Percentiles rank a stretch among this genome's conserved stretches.
These are phyloP conservation scores for Cheirogaleus major DNA, from an alignment of 2,797 vertebrate species.

Conservation along the genomic window DNA sequence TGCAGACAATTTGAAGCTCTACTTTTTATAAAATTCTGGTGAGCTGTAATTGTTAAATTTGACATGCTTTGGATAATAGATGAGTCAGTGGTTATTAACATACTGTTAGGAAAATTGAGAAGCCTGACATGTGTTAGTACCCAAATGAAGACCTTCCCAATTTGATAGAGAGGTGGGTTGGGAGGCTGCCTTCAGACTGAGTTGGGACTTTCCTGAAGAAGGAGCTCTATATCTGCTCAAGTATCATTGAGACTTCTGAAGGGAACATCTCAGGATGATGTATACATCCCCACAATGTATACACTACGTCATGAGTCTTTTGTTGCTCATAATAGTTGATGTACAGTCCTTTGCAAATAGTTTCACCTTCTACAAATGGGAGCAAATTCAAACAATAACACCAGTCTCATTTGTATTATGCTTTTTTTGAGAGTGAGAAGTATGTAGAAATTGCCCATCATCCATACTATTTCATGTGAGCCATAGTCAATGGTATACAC, in stretches of 20 bases:
- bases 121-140: not conserved
- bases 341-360: not conserved
- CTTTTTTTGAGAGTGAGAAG: not conserved
- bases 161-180: not conserved
- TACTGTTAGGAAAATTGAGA: not conserved
- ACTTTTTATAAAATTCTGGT: not conserved
- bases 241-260: not conserved
- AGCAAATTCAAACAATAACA: not conserved
- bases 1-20: not conserved
- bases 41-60: not conserved
- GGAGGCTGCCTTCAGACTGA: not conserved
- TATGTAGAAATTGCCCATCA: not conserved
- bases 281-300: not conserved
- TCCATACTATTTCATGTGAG: not conserved
- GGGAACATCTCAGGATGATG: not conserved
- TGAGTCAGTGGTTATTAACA: slow-evolving; percentile 14
- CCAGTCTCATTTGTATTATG: not conserved
- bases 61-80: not conserved
- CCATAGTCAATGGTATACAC: not conserved
- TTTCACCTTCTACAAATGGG: not conserved
- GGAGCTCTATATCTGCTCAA: not conserved
- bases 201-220: not conserved
- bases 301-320: not conserved
- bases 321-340: not conserved
- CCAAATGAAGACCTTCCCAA: not conserved